These are phyloP conservation scores for Mimas tiliae DNA, from an alignment of 2,888 invertebrate species.

Conservation along the genomic window DNA sequence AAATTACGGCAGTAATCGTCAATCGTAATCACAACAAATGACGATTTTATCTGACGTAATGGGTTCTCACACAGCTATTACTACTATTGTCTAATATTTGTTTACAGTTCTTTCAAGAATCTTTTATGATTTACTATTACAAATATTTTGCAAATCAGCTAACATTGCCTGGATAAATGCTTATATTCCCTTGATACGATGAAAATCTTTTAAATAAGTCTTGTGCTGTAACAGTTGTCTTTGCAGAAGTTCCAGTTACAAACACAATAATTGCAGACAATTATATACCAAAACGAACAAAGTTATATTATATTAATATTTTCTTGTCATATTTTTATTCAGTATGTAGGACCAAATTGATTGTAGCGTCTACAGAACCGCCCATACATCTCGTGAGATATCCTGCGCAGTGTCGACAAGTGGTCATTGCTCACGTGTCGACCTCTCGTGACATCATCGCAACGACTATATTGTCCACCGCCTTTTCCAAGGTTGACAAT, in stretches of 20 bases:
- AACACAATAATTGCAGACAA: too few relatives aligned
- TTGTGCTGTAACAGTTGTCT: too few relatives aligned
- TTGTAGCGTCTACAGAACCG: constrained; percentile 38
- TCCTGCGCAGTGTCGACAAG: constrained; percentile 17
- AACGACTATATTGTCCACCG: constrained; percentile 41
- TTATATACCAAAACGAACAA: neutral
- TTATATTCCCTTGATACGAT: too few relatives aligned
- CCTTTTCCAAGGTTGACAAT: constrained; percentile 51
- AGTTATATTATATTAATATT: neutral
- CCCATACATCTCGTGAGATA: constrained; percentile 27
- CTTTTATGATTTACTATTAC: neutral
- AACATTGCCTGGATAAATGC: neutral
- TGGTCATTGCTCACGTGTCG: constrained; percentile 50
- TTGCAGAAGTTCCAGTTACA: too few relatives aligned
- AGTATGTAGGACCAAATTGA: constrained; percentile 2
- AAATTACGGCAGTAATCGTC: neutral
- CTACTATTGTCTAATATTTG: constrained; percentile 4
- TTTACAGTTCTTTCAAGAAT: neutral
- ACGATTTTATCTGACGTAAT: constrained; percentile 22
- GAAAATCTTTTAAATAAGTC: too few relatives aligned
- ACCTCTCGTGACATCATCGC: constrained; percentile 53
- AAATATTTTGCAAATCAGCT: neutral
- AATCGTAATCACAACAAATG: neutral
- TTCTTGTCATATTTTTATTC: neutral
- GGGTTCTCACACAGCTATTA: constrained; percentile 2